Evolutionary conservation across 2,797 vertebrate genomes (phyloP), one percentile per base, ranked within the genome.

Genomic region (Notolepis coatsorum): DNA sequence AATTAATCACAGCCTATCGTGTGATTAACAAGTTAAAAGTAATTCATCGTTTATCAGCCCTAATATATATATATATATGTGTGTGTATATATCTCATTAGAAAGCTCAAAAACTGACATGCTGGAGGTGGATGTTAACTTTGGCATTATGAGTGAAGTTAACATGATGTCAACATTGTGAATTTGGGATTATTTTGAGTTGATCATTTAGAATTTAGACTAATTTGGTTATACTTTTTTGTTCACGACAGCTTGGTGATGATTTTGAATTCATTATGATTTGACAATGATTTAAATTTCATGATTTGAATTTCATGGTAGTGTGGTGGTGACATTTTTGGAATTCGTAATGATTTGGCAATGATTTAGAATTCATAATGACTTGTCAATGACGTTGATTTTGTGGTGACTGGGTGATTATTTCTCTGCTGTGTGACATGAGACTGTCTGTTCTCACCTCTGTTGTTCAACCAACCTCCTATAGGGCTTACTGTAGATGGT

Each of bases 321-420:
- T 71, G 66, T 20, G 12, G 39, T 25, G 75, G 54, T 27, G 58
- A n/a, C n/a, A n/a, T n/a, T 71, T 61, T 52, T 73, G 75, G 62
- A 71, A 66, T 8, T 31, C n/a, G 15, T 18, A 37, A 30, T 41
- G 53, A 41, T 55, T 42, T 56, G 38, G 3, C 13, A 12, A 21
- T 56, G 52, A 55, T 9, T 35, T 35, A 8, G 31, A 35, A 35
- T 83, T 88, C 74, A 65, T 82, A 10, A 84, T 90, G 86, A 87
- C 71, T 86, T 87, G 86, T 89, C 79, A 68, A 86, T 84, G 85
- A 84, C 73, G 77, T 81, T 89, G 85, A 81, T 73, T 53, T 85
- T 73, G 85, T 86, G 85, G 68, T 80, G 84, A 78, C 30, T 61
- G 79, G 84, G 80, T 47, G 28, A 17, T 10, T 43, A 6, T 37